phyloP scores from a whole-genome alignment of 2,888 invertebrate genomes.

The Myathropa florea region DNA sequence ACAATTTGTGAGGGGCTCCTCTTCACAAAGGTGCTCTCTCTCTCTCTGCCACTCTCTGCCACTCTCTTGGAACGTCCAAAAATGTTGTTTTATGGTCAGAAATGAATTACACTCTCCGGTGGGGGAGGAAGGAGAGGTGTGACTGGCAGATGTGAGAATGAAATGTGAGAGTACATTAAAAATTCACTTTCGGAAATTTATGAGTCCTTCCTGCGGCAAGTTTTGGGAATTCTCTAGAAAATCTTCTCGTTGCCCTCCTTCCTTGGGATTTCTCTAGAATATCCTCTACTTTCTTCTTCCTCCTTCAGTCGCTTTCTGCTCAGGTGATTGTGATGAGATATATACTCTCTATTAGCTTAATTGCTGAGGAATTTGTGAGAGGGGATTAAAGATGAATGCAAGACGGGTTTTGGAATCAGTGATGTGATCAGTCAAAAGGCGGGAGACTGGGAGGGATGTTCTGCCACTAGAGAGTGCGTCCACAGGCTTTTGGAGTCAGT shows the following conservation, averaged over 20 bases:
- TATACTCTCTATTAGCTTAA: constrained; percentile 55
- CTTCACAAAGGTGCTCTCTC: too few species aligned
- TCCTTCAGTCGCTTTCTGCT: neutral
- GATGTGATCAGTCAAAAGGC: too few species aligned
- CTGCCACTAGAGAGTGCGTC: too few species aligned
- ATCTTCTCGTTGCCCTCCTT: constrained; percentile 15
- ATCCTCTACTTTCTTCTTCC: too few species aligned
- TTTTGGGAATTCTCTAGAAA: neutral
- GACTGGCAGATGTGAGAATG: constrained; percentile 64
- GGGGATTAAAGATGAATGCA: neutral
- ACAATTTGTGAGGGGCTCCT: constrained; percentile 6
- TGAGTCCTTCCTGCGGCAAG: constrained; percentile 57
- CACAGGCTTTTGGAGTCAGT: too few species aligned
- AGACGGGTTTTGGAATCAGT: too few species aligned
- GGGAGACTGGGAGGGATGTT: too few species aligned
- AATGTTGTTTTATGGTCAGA: constrained; percentile 65
- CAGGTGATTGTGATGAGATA: neutral
- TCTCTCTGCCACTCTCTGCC: too few species aligned
- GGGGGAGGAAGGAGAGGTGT: constrained; percentile 2
- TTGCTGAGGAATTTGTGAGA: constrained; percentile 49
- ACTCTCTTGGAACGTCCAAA: constrained; percentile 38
- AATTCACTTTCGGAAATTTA: constrained; percentile 66
- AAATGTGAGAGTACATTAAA: constrained; percentile 68
- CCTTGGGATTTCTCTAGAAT: constrained; percentile 11
- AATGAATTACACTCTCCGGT: constrained; percentile 28